Evolutionary conservation across 1,140 invertebrate species (phyloP).

Genomic region (Drosophila lowei): DNA sequence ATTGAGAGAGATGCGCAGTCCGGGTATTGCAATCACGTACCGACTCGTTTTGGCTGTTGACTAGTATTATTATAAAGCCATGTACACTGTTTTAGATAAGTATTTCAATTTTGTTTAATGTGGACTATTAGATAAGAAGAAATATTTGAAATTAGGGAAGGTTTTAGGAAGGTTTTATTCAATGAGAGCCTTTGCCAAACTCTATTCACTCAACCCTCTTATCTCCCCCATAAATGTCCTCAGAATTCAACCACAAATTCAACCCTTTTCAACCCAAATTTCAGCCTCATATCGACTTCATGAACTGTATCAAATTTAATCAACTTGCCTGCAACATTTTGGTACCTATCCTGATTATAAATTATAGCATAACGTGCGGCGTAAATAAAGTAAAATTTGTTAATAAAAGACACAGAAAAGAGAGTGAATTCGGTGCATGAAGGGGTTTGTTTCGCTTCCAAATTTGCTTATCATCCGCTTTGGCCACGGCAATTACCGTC

Average conservation of each 20-base stretch:
- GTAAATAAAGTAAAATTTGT: slow-evolving; percentile 78
- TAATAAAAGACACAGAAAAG: slow-evolving; percentile 70
- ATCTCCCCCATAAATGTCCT: slow-evolving; percentile 56
- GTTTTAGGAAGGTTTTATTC: not conserved
- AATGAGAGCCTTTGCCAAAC: not conserved
- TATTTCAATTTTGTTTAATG: too few relatives aligned
- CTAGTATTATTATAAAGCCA: too few relatives aligned
- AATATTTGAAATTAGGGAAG: too few relatives aligned
- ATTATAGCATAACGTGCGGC: slow-evolving; percentile 76
- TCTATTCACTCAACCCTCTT: not conserved
- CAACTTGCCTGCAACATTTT: slow-evolving; percentile 58
- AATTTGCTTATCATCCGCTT: slow-evolving; percentile 61
- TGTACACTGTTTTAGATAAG: too few relatives aligned
- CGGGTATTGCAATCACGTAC: too few relatives aligned
- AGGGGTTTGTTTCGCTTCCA: slow-evolving; percentile 4
- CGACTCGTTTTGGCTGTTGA: too few relatives aligned
- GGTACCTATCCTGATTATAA: slow-evolving; percentile 56
- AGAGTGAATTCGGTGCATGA: slow-evolving; percentile 48
- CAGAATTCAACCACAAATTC: slow-evolving; percentile 53
- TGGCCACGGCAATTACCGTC: slow-evolving; percentile 69
- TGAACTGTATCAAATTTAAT: slow-evolving; percentile 78
- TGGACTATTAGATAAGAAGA: too few relatives aligned
- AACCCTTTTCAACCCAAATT: slow-evolving; percentile 60
- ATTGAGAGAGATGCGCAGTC: too few relatives aligned
- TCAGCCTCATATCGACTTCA: slow-evolving; percentile 19